Evolutionary conservation across 1,140 invertebrate genomes (phyloP), one percentile per base, ranked within the genome.

Genomic region (Ericerus pela): DNA sequence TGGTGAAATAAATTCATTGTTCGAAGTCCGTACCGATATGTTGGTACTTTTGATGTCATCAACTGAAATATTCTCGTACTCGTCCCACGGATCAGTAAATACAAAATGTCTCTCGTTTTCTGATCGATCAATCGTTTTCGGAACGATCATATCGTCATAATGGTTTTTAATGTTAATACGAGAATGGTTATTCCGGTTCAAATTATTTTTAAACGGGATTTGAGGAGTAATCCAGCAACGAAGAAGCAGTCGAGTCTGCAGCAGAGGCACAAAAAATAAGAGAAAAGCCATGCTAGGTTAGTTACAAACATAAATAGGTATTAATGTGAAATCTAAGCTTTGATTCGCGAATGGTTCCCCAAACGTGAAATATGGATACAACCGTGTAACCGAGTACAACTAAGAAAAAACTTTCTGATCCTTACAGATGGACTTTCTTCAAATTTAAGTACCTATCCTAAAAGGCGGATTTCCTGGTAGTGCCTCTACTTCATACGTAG

Each of bases 51-150:
- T 3, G 14, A 14, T 47, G 16, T 22, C 26, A 47, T 41, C n/a
- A 41, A 18, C 41, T 24, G 26, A 24, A 24, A 24, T 47, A 18
- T 47, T 47, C 41, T 47, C 41, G 16, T 24, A 74, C 63, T 74
- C 72, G 62, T 75, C 72, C 74, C 74, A 76, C 57, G 74, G 74
- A 70, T 76, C 74, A 61, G 66, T 51, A 64, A 60, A 63, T 51
- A 36, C 43, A 55, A 59, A 63, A 41, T 47, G 26, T 38, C 59
- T 28, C 24, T 54, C 52, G 16, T 33, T 28, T 29, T 43, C 20
- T 0, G 53, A 51, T 31, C 47, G 36, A 37, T 37, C 28, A 30
- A 22, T 26, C 22, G 29, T 63, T 43, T 55, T 29, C 37, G 28
- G 37, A 51, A 16, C 51, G 28, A 26, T 31, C 28, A 22, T 12